Evolutionary conservation across 1,140 invertebrate species (phyloP), one percentile per base, ranked within the genome.

Genomic region (Drosophila funebris): DNA sequence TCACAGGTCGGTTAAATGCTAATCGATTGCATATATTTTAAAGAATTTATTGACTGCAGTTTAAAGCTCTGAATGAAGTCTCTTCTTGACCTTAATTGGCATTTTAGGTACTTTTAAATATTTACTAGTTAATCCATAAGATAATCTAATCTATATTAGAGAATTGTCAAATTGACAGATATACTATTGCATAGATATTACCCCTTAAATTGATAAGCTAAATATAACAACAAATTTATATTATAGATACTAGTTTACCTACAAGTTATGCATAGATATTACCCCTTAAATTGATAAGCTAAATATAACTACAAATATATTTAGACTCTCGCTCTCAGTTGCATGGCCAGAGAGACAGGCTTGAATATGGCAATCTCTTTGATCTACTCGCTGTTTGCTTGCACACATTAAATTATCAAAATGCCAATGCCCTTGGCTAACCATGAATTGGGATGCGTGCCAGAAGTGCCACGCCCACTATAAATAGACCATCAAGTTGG

Each of bases 371-470:
- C 31, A 29, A 54, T 13, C 43, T 39, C 68, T 71, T 71, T 71
- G 62, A 71, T 71, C 61, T 66, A 66, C 27, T 50, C 11, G 11
- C n/a, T n/a, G 22, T 41, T 50, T 50, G 52, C 24, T 16, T 7
- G 31, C 56, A 36, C 20, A 43, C 20, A 66, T 36, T 56, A 52
- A 58, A 72, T 58, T 66, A 66, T 20, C 57, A 9, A 72, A 66
- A 66, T 64, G 61, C 62, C 44, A 72, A 18, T 72, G 62, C 61
- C 61, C 52, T 43, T 50, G 69, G 62, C 52, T 66, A 63, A 16
- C 52, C 43, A 48, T 13, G 16, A 64, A 64, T 71, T 57, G 41
- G 61, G 46, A 18, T 44, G 56, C 16, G 11, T 18, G 14, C 56
- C 27, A 5, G 13, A 8, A 14, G n/a, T n/a, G n/a, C 29, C 44